A percentile compares a stretch with the other conserved stretches of the same genome.
Conservation (phyloP, 2,888 invertebrate species). For the Dolichopus griseipennis region DNA sequence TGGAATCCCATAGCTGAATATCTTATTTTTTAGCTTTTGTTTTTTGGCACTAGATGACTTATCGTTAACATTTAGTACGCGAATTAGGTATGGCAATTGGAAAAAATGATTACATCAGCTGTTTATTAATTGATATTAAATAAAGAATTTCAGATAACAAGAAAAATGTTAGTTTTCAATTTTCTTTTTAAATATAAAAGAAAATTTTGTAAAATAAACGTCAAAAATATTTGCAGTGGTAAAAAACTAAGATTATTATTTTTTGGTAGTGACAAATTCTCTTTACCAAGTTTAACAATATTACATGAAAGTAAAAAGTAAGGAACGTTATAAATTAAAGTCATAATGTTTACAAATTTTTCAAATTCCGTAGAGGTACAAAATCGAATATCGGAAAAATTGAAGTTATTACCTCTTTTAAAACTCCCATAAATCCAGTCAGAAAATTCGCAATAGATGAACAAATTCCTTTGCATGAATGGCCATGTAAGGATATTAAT, state of each 20-base stretch:
- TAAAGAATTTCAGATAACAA: too few relatives aligned
- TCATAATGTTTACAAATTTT: constrained; percentile 9
- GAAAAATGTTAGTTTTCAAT: constrained; percentile 12
- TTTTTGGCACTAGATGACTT: too few relatives aligned
- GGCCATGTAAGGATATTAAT: constrained; percentile 49
- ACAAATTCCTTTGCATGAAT: constrained; percentile 54
- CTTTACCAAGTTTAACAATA: constrained; percentile 61
- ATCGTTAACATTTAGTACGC: too few relatives aligned
- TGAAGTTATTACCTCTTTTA: constrained; percentile 64
- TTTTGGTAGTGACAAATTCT: constrained; percentile 79
- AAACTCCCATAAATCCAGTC: constrained; percentile 54
- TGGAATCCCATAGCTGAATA: too few relatives aligned
- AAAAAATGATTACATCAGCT: too few relatives aligned
- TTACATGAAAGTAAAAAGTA: constrained; percentile 57
- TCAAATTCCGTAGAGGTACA: constrained; percentile 17
- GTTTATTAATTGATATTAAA: too few relatives aligned
- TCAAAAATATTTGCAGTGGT: constrained; percentile 7
- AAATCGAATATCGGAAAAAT: constrained; percentile 32
- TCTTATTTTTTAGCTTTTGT: too few relatives aligned
- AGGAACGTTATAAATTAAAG: constrained; percentile 26
- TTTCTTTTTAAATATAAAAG: constrained; percentile 36
- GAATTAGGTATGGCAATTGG: too few relatives aligned
- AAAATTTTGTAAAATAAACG: constrained; percentile 24
- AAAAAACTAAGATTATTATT: constrained; percentile 54
- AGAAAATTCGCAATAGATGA: constrained; percentile 54